A percentile compares a stretch with the other conserved stretches of the same genome.
These are phyloP conservation scores for Zonotrichia leucophrys DNA, from an alignment of 2,113 vertebrate species.

Conservation along the genomic window DNA sequence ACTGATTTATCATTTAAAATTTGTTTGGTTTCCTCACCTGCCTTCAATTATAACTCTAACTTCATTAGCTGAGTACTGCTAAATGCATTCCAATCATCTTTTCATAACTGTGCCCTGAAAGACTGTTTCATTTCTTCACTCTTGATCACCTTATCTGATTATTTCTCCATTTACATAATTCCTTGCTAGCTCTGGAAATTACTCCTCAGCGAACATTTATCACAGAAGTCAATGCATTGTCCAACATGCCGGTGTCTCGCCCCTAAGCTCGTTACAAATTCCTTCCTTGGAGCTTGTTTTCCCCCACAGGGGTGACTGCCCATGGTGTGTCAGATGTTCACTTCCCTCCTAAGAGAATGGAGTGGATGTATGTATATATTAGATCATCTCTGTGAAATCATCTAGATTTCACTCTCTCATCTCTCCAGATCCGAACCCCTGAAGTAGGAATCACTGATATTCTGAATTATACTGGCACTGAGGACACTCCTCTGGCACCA, in stretches of 20 bases:
- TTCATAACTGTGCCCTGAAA: not conserved
- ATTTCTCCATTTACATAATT: slow-evolving; percentile 24
- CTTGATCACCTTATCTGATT: slow-evolving; percentile 5
- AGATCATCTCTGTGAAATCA: not conserved
- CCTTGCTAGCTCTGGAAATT: not conserved
- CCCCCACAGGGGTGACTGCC: not conserved
- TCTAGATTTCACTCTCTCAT: not conserved
- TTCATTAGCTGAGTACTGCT: slow-evolving; percentile 2
- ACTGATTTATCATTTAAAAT: not conserved
- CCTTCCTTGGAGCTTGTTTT: not conserved
- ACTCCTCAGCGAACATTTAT: not conserved
- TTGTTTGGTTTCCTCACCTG: not conserved
- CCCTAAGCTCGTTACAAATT: not conserved
- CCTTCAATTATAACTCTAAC: not conserved
- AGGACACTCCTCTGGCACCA: not conserved
- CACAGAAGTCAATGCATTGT: not conserved
- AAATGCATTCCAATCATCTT: not conserved
- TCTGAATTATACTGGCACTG: not conserved
- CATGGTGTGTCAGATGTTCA: fast-evolving
- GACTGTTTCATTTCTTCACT: not conserved
- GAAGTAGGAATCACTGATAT: not conserved
- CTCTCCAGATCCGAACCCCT: not conserved
- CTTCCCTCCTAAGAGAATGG: not conserved
- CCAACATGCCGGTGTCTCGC: fast-evolving
- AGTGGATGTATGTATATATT: not conserved